phyloP scores from a whole-genome alignment of 2,113 vertebrate genomes.

The Beaufortia kweichowensis region DNA sequence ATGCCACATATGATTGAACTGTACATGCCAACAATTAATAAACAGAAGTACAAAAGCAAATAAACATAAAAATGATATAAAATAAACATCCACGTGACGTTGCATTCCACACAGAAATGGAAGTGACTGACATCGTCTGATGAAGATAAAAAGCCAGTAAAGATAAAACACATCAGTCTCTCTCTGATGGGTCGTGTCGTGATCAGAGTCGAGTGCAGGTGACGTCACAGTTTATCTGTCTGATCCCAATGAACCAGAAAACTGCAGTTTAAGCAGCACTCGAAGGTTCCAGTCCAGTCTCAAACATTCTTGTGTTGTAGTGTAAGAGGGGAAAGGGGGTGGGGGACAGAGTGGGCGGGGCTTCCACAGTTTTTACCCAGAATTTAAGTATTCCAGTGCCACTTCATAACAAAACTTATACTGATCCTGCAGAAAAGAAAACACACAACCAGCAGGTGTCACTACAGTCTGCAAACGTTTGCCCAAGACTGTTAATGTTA shows the following conservation, averaged over 20 bases:
- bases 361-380: slow-evolving; percentile 75
- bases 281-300: neutral
- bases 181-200: neutral
- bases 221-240: too few relatives aligned
- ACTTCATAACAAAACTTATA: slow-evolving; percentile 99
- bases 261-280: too few relatives aligned
- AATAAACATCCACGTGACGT: slow-evolving; percentile 56
- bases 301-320: neutral
- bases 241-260: neutral
- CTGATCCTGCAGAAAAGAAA: slow-evolving; percentile 81
- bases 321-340: slow-evolving; percentile 4
- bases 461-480: neutral
- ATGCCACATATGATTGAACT: slow-evolving; percentile 54
- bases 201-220: neutral
- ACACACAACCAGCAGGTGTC: neutral
- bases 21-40: slow-evolving; percentile 48
- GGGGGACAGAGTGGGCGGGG: too few relatives aligned
- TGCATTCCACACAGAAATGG: slow-evolving; percentile 60
- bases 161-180: neutral
- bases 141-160: slow-evolving; percentile 52
- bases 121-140: slow-evolving; percentile 55
- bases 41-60: slow-evolving; percentile 47
- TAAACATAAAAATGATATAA: slow-evolving; percentile 43
- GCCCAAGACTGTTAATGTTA: neutral
- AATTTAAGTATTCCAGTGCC: slow-evolving; percentile 94